A percentile compares a stretch with the other conserved stretches of the same genome.
Evolutionary conservation across 2,113 vertebrate genomes (phyloP).

Genomic region (Ivindomyrus marchei): DNA sequence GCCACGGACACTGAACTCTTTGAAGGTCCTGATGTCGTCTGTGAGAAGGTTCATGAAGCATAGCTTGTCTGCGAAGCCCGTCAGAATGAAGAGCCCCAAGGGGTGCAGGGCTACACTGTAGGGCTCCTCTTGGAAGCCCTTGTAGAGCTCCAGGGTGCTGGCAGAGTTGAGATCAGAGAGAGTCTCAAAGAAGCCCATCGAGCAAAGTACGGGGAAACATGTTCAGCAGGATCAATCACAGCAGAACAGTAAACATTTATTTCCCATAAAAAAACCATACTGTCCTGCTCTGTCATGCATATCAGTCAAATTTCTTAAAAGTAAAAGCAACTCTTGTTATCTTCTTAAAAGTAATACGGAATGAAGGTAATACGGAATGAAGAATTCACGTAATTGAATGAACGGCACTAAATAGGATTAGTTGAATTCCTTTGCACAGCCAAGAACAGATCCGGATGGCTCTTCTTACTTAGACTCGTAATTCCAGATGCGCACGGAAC

Average conservation of each 20-base stretch:
- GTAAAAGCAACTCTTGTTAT: neutral
- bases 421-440: neutral
- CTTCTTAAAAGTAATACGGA: neutral
- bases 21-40: slow-evolving; percentile 76
- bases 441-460: neutral
- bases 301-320: neutral
- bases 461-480: slow-evolving; percentile 78
- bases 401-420: neutral
- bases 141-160: slow-evolving; percentile 79
- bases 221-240: neutral
- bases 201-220: neutral
- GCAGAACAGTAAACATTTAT: neutral
- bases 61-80: slow-evolving; percentile 87
- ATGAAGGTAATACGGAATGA: neutral
- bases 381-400: neutral
- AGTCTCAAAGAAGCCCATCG: neutral
- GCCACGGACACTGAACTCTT: slow-evolving; percentile 76
- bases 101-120: slow-evolving; percentile 81
- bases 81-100: slow-evolving; percentile 77
- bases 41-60: slow-evolving; percentile 81
- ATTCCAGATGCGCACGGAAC: slow-evolving; percentile 89
- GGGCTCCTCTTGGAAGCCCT: slow-evolving; percentile 81
- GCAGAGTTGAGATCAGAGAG: slow-evolving; percentile 12
- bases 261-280: neutral
- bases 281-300: neutral